Conservation (phyloP, 2,113 vertebrate genomes). For the Clarias batrachus region DNA sequence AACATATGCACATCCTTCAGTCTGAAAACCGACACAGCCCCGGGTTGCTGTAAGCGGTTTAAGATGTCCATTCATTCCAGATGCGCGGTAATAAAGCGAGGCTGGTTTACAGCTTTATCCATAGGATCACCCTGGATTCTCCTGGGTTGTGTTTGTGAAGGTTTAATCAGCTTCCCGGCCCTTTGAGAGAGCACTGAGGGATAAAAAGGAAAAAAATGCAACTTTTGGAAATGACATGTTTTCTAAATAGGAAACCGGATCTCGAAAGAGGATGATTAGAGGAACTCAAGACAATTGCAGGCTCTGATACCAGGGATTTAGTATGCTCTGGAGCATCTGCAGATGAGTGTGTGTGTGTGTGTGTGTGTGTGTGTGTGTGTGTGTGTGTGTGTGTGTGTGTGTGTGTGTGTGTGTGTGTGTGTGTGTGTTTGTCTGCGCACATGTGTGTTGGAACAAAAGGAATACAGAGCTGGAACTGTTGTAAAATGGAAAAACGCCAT, state of each 20-base stretch:
- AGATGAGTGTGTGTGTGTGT: not conserved
- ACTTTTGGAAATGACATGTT: conserved; percentile 39
- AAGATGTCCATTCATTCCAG: conserved; percentile 32
- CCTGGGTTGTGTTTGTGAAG: conserved; percentile 15
- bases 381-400: not conserved
- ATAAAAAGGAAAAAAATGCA: not conserved
- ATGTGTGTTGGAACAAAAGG: conserved; percentile 48
- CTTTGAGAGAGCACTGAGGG: not conserved
- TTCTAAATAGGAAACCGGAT: conserved; percentile 39
- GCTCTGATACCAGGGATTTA: conserved; percentile 32
- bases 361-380: not conserved
- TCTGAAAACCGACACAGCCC: conserved; percentile 29
- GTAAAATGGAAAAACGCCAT: conserved; percentile 56
- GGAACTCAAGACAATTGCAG: conserved; percentile 15
- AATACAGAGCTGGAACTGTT: conserved; percentile 1
- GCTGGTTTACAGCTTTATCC: conserved; percentile 22
- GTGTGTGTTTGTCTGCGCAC: not conserved
- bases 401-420: not conserved
- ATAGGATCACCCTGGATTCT: not conserved
- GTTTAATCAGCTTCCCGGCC: conserved; percentile 21
- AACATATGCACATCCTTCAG: conserved; percentile 66
- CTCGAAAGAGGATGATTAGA: conserved; percentile 39
- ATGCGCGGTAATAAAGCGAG: conserved; percentile 23
- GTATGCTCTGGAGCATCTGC: not conserved
- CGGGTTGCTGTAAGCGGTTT: not conserved